Percentiles rank a stretch among this genome's conserved stretches.
These are phyloP conservation scores for Acanthornis magna DNA, from an alignment of 2,797 vertebrate genomes.

Conservation along the genomic window DNA sequence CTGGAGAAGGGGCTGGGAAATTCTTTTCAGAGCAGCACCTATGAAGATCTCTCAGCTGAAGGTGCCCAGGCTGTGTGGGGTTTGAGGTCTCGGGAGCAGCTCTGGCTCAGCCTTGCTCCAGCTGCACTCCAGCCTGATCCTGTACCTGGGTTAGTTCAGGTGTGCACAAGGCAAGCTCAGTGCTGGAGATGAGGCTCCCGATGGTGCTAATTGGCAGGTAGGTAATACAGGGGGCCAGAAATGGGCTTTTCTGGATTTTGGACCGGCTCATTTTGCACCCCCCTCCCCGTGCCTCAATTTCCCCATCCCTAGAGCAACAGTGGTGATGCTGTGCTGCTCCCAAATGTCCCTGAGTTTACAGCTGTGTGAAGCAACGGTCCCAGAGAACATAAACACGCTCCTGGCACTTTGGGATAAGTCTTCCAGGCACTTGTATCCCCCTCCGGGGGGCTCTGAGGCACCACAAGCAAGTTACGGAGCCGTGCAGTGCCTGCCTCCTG, in stretches of 20 bases:
- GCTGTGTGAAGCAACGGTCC: accelerated
- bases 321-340: neutral
- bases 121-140: neutral
- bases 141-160: neutral
- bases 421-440: neutral
- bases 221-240: neutral
- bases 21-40: neutral
- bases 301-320: neutral
- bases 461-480: neutral
- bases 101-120: neutral
- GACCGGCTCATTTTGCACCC: accelerated
- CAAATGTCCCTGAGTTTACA: neutral
- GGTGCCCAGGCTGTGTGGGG: neutral
- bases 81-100: neutral
- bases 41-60: too few relatives aligned
- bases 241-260: neutral
- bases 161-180: accelerated
- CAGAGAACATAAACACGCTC: neutral
- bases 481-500: accelerated
- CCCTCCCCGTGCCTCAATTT: neutral
- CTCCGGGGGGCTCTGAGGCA: neutral
- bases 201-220: neutral
- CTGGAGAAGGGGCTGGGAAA: neutral
- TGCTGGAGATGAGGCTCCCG: neutral
- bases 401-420: neutral